Percentiles rank a stretch among this genome's conserved stretches.
phyloP scores from a whole-genome alignment of 2,797 vertebrate genomes.

The Cyclopterus lumpus region DNA sequence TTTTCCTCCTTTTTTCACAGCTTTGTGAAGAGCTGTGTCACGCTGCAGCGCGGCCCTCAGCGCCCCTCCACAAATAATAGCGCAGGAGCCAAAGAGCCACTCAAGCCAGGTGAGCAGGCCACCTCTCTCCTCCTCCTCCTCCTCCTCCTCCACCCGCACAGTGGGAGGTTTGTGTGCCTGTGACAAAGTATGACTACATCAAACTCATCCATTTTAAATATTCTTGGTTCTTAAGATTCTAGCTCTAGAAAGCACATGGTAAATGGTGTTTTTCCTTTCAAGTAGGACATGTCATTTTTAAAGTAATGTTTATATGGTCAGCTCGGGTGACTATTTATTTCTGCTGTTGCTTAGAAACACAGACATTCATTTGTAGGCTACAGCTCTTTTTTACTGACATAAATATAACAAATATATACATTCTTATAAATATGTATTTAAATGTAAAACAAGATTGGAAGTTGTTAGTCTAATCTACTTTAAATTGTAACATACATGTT shows the following conservation, averaged over 20 bases:
- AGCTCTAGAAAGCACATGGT: conserved; percentile 6
- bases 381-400: background rate
- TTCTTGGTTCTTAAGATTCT: conserved; percentile 20
- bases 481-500: background rate
- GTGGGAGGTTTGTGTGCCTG: conserved; percentile 14
- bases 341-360: background rate
- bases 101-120: conserved; percentile 79
- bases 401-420: background rate
- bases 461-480: background rate
- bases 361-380: background rate
- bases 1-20: background rate
- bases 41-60: conserved; percentile 90
- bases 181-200: conserved; percentile 3
- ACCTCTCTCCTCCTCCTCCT: conserved; percentile 60
- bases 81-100: conserved; percentile 91
- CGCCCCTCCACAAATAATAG: conserved; percentile 95
- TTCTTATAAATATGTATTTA: background rate
- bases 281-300: too few relatives aligned
- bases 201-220: conserved; percentile 2
- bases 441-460: background rate
- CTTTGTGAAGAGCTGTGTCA: conserved; percentile 82
- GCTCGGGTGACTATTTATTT: too few relatives aligned
- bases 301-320: too few relatives aligned
- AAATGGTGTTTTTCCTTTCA: too few relatives aligned
- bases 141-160: conserved; percentile 57